Conservation (phyloP, 2,888 invertebrate species). For the Cataglyphis albicans region DNA sequence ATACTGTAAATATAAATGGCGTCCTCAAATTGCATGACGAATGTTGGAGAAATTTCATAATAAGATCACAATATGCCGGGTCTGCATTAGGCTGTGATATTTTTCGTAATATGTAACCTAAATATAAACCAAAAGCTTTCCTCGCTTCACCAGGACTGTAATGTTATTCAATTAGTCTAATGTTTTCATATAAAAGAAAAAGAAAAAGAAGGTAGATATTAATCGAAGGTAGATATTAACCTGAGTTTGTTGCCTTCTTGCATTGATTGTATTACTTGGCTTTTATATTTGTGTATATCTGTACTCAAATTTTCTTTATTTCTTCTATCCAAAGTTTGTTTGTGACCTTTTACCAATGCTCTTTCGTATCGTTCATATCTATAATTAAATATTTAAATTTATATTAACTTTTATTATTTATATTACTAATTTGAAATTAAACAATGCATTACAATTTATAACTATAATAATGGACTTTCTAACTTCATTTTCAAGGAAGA, state of each 20-base stretch:
- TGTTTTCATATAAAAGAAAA: neutral
- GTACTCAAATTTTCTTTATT: constrained; percentile 83
- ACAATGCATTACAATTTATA: neutral
- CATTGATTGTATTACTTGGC: constrained; percentile 88
- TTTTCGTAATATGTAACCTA: constrained; percentile 91
- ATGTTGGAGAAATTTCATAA: constrained; percentile 92
- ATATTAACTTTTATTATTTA: constrained; percentile 9
- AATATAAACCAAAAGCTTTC: constrained; percentile 92
- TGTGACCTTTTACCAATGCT: constrained; percentile 87
- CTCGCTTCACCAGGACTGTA: constrained; percentile 89
- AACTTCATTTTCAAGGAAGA: no score
- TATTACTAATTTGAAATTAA: neutral
- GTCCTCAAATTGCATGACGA: constrained; percentile 91
- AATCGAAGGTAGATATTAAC: constrained; percentile 82
- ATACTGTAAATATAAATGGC: constrained; percentile 89
- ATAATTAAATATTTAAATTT: constrained; percentile 32
- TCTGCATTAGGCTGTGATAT: constrained; percentile 87
- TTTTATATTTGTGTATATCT: constrained; percentile 88
- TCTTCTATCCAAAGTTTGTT: constrained; percentile 83
- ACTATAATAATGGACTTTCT: neutral
- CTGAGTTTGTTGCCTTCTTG: constrained; percentile 90
- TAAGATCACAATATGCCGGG: constrained; percentile 87
- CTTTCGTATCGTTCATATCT: constrained; percentile 89
- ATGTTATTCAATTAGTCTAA: constrained; percentile 34
- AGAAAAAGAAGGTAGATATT: neutral